phyloP scores from a whole-genome alignment of 2,888 invertebrate species.

The Drosophila ustulata region DNA sequence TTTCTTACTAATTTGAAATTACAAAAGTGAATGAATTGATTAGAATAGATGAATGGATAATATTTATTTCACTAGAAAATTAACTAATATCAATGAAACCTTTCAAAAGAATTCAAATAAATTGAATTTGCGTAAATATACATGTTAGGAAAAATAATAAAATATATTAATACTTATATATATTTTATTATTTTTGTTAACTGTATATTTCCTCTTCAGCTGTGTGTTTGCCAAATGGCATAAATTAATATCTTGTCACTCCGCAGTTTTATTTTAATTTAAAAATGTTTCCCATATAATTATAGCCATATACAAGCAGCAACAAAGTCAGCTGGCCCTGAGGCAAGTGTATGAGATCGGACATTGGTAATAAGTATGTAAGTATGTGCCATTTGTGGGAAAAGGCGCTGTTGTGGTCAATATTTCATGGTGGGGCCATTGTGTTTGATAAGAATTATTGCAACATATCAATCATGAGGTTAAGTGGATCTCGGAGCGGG shows the following conservation, averaged over 20 bases:
- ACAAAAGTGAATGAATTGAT: too few species aligned
- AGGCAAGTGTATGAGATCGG: constrained; percentile 22
- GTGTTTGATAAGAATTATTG: constrained; percentile 81
- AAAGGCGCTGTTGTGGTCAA: constrained; percentile 54
- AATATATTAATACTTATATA: too few species aligned
- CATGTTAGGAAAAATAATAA: too few species aligned
- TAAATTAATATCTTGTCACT: not conserved
- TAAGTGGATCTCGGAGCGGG: constrained; percentile 67
- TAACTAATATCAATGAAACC: too few species aligned
- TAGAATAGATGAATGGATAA: too few species aligned
- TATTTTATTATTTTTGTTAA: too few species aligned
- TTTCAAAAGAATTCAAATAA: too few species aligned
- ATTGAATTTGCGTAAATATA: too few species aligned
- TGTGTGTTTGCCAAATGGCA: not conserved
- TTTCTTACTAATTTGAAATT: too few species aligned
- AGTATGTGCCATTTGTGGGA: constrained; percentile 41
- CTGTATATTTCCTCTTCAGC: too few species aligned
- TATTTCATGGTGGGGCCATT: constrained; percentile 64
- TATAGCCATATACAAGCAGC: not conserved
- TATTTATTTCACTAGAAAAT: too few species aligned
- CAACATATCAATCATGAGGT: constrained; percentile 77
- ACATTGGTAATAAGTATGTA: constrained; percentile 7
- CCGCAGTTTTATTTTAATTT: not conserved
- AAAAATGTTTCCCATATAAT: not conserved
- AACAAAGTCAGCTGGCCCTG: not conserved